Conservation (phyloP, 2,113 vertebrate genomes). For the Zeus faber region DNA sequence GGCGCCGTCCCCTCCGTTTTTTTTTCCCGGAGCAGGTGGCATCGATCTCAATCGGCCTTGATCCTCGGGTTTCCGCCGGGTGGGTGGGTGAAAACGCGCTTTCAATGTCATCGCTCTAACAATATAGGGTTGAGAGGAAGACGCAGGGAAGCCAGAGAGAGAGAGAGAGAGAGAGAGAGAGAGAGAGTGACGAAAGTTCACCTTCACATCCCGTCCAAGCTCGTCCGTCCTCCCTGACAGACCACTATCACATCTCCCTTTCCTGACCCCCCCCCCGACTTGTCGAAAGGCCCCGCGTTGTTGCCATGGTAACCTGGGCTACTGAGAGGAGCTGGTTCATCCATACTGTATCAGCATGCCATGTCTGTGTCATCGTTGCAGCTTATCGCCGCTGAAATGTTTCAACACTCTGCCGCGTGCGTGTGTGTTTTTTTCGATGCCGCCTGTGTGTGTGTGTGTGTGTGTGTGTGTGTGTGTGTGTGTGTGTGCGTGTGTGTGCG, state of each 20-base stretch:
- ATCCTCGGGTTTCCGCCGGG: constrained; percentile 35
- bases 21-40: too few relatives aligned
- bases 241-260: constrained; percentile 34
- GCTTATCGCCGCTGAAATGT: constrained; percentile 47
- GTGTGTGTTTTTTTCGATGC: too few relatives aligned
- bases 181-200: constrained; percentile 49
- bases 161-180: constrained; percentile 12
- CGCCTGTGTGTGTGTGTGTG: constrained; percentile 3
- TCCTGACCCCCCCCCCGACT: constrained; percentile 46
- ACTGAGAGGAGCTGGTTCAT: constrained; percentile 41
- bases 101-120: constrained; percentile 44
- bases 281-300: constrained; percentile 45
- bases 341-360: constrained; percentile 56
- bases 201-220: constrained; percentile 42
- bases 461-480: constrained; percentile 1
- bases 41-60: too few relatives aligned
- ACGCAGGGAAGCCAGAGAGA: constrained; percentile 8
- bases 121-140: constrained; percentile 39
- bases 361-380: constrained; percentile 48
- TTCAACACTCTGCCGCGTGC: constrained; percentile 35
- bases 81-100: constrained; percentile 22
- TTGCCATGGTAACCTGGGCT: constrained; percentile 51
- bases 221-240: neutral
- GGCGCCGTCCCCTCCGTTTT: constrained; percentile 2
- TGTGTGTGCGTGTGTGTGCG: constrained; percentile 7